Base-by-base conservation (phyloP, 1,140 invertebrate species). In the Phortica variegata region DNA sequence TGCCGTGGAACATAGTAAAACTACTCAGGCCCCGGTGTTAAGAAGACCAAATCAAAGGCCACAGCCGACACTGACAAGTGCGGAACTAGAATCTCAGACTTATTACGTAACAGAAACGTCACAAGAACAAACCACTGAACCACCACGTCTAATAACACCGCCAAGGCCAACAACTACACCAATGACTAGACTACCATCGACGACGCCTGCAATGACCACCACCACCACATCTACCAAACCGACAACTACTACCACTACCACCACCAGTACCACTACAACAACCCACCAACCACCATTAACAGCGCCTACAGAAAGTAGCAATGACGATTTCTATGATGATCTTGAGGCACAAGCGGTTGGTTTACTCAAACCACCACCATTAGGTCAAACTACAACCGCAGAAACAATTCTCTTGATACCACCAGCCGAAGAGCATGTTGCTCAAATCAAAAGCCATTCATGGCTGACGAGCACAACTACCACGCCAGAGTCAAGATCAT, bases 391-490 rank as follows among this genome's bases (percentile, higher is more conserved):
- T 2, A 75, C 72, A 9, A 75, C 72, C n/a, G 56, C 72, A 3
- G 72, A 75, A 46, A 75, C 72, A 3, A 75, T 75, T 34, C 18
- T 75, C 2, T 23, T 75, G 3, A 75, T 75, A 61, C 72, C 72
- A 3, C 72, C 72, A 9, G 49, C 72, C 0, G 72, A 74, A 37
- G 72, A 75, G 45, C 65, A 73, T 36, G 70, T 54, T 13, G 71
- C 66, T 15, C 70, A 73, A 41, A 60, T 71, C 21, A 74, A 71
- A 16, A 65, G 59, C 12, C 56, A 69, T 5, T 69, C 63, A 2
- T 73, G 70, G 71, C 37, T 65, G 5, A 60, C 57, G 1, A 44
- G 46, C 19, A 65, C 61, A 3, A 53, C 49, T 4, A 29, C 7
- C 2, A 17, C 32, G 38, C 3, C 45, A 16, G 36, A 19, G 7